phyloP scores from a whole-genome alignment of 2,888 invertebrate genomes.

The Chrysopilus asiliformis region DNA sequence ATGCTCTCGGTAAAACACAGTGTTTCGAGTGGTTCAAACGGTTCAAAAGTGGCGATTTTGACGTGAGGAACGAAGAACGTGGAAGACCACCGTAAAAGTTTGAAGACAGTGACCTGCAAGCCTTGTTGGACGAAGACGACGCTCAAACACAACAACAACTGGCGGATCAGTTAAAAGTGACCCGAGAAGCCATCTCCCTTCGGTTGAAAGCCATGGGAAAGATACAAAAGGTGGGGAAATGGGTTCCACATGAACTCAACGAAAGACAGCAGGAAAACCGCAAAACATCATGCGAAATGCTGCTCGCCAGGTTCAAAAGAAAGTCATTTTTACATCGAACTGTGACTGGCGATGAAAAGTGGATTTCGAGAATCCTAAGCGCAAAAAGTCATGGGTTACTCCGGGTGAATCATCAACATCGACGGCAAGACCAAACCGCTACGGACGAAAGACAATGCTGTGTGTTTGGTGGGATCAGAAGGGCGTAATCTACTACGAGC shows the following conservation, averaged over 20 bases:
- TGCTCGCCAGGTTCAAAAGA: slow-evolving; percentile 1
- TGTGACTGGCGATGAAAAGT: slow-evolving; percentile 2
- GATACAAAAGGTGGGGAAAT: slow-evolving; percentile 4
- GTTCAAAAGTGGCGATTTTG: too few relatives aligned
- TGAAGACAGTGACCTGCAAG: too few relatives aligned
- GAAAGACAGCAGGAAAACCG: slow-evolving; percentile 6
- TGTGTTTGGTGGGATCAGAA: too few relatives aligned
- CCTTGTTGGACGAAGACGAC: too few relatives aligned
- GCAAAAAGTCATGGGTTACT: slow-evolving; percentile 2
- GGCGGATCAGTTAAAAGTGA: slow-evolving; percentile 1
- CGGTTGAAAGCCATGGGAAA: slow-evolving; percentile 8
- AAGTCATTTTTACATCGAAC: slow-evolving; percentile 1
- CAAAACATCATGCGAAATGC: too few relatives aligned
- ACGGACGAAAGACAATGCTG: neutral
- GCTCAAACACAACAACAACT: too few relatives aligned
- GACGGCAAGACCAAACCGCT: slow-evolving; percentile 1
- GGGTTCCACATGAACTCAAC: slow-evolving; percentile 6
- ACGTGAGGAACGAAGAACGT: neutral
- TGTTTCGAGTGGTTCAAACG: too few relatives aligned
- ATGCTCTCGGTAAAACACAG: too few relatives aligned
- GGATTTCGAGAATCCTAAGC: neutral
- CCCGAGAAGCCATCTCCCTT: neutral
- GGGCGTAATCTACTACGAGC: too few relatives aligned
- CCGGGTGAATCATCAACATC: neutral
- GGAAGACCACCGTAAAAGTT: neutral